phyloP scores from a whole-genome alignment of 2,888 invertebrate genomes.

The Hypomecis punctinalis region DNA sequence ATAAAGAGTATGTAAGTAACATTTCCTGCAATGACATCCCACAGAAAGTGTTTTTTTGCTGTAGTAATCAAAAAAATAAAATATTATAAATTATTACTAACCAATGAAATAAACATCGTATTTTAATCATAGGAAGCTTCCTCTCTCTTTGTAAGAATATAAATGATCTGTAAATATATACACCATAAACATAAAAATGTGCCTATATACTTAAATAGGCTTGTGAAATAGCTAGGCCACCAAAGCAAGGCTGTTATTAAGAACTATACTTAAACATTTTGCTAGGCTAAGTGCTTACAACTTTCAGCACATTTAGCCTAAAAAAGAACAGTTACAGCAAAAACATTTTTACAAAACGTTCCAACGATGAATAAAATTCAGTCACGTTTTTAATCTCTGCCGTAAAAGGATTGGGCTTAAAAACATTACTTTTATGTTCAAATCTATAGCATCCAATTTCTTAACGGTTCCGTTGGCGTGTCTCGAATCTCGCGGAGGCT shows the following conservation, averaged over 20 bases:
- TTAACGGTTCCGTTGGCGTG: slow-evolving; percentile 35
- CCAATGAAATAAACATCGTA: too few species aligned
- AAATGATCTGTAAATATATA: too few species aligned
- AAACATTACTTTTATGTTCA: slow-evolving; percentile 35
- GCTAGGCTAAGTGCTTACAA: slow-evolving; percentile 28
- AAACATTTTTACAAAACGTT: slow-evolving; percentile 15
- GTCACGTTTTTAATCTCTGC: slow-evolving; percentile 40
- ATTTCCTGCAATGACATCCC: too few species aligned
- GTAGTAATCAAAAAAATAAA: too few species aligned
- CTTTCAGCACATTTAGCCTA: slow-evolving; percentile 24
- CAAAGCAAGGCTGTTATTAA: slow-evolving; percentile 47
- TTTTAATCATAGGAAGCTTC: too few species aligned
- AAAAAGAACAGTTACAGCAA: slow-evolving; percentile 12
- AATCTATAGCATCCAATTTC: slow-evolving; percentile 42
- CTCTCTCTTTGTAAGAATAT: too few species aligned
- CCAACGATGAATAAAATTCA: slow-evolving; percentile 27
- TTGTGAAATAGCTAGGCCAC: too few species aligned
- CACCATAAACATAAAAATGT: too few species aligned
- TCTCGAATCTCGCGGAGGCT: slow-evolving; percentile 29
- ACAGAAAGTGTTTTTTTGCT: too few species aligned
- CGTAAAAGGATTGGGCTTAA: slow-evolving; percentile 36
- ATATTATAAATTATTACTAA: too few species aligned
- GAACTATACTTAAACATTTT: slow-evolving; percentile 46
- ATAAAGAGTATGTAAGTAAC: too few species aligned
- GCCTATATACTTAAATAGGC: too few species aligned